These are phyloP conservation scores for Gallinago undulata DNA, from an alignment of 2,113 vertebrate genomes.

Conservation along the genomic window DNA sequence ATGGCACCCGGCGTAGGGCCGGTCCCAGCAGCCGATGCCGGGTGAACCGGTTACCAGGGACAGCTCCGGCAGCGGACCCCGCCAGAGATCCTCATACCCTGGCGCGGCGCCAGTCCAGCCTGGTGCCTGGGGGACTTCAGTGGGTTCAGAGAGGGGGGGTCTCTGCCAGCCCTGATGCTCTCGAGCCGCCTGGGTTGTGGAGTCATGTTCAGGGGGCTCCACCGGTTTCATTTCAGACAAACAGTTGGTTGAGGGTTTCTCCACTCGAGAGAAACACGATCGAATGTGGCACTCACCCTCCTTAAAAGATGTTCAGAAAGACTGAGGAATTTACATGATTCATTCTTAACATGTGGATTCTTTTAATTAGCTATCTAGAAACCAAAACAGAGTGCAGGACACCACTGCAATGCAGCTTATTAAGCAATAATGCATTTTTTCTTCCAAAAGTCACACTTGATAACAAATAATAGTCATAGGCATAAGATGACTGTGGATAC, in stretches of 20 bases:
- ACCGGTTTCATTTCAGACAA: not conserved
- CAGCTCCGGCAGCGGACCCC: not conserved
- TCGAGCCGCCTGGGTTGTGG: not conserved
- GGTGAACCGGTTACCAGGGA: not conserved
- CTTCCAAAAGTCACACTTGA: slow-evolving; percentile 75
- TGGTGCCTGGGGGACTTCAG: not conserved
- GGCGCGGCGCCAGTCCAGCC: not conserved
- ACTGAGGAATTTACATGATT: slow-evolving; percentile 16
- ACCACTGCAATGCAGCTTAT: slow-evolving; percentile 46
- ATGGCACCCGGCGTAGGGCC: fast-evolving
- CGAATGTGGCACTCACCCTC: not conserved
- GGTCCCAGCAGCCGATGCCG: not conserved
- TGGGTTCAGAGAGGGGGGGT: fast-evolving
- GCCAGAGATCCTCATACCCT: not conserved
- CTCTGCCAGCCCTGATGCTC: not conserved
- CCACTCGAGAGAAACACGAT: fast-evolving
- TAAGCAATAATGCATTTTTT: slow-evolving; percentile 55
- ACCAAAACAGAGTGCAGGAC: slow-evolving; percentile 39
- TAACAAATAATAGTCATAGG: slow-evolving; percentile 62
- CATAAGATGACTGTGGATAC: slow-evolving; percentile 51
- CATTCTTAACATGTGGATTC: slow-evolving; percentile 11
- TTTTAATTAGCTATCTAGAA: slow-evolving; percentile 50
- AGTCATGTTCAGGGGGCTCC: not conserved
- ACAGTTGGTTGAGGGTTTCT: not conserved
- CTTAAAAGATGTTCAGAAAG: not conserved